A percentile compares a stretch with the other conserved stretches of the same genome.
Evolutionary conservation across 2,113 vertebrate genomes (phyloP).

Genomic region (Bos javanicus): DNA sequence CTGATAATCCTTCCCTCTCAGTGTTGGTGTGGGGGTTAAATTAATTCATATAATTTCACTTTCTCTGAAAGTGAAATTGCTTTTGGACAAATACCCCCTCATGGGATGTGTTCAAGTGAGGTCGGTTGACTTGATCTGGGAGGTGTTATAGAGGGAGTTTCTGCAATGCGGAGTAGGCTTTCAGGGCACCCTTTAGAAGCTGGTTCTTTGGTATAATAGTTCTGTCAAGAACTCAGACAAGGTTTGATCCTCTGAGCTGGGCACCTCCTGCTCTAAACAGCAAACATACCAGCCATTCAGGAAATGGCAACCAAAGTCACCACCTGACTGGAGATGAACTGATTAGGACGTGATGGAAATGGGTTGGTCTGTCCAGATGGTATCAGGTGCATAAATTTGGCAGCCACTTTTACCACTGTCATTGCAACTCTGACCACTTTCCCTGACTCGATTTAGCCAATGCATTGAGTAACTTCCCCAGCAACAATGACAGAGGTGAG

Average conservation of each 20-base stretch:
- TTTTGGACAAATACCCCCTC: background rate
- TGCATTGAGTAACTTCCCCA: background rate
- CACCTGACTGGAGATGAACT: background rate
- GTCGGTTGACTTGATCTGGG: background rate
- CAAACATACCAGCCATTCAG: background rate
- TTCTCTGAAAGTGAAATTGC: background rate
- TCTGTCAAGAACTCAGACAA: background rate
- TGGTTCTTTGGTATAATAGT: background rate
- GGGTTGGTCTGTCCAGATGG: background rate
- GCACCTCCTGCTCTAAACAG: background rate
- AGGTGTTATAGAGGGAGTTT: background rate
- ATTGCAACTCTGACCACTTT: background rate
- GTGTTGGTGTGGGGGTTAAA: background rate
- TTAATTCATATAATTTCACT: background rate
- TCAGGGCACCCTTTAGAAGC: background rate
- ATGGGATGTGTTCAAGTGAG: background rate
- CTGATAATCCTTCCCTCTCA: background rate
- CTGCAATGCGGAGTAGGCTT: background rate
- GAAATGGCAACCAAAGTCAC: background rate
- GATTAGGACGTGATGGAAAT: background rate
- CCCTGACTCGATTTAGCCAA: background rate
- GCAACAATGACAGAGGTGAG: background rate
- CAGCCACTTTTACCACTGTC: background rate
- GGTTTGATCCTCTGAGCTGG: background rate
- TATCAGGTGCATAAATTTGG: background rate